Conservation (phyloP, 2,888 invertebrate species). For the Aricia artaxerxes region DNA sequence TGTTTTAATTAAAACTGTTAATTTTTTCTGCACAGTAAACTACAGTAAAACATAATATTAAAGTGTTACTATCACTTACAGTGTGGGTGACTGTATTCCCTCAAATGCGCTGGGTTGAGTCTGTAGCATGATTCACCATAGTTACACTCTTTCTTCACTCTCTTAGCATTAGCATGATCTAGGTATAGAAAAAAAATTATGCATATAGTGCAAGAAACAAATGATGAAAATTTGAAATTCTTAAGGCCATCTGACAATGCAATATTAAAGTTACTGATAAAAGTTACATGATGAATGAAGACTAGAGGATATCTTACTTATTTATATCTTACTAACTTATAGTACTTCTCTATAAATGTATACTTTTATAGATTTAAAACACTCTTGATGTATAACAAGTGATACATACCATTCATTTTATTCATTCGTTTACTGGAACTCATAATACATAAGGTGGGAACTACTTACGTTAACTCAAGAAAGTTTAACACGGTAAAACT, state of each 20-base stretch:
- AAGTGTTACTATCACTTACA: conserved; percentile 75
- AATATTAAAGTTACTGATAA: not conserved
- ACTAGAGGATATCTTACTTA: no score
- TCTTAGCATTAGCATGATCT: conserved; percentile 57
- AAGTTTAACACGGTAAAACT: not conserved
- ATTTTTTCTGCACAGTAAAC: no score
- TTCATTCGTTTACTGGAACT: conserved; percentile 42
- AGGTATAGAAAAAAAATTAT: conserved; percentile 43
- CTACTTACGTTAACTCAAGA: not conserved
- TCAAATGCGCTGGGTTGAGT: conserved; percentile 91
- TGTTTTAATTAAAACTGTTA: no score
- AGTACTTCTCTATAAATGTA: not conserved
- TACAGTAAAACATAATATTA: not conserved
- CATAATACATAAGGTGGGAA: not conserved
- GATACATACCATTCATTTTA: conserved; percentile 39
- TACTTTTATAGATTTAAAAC: no score
- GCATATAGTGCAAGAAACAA: not conserved
- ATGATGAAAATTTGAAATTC: no score
- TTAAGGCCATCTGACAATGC: no score
- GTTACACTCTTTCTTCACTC: conserved; percentile 82
- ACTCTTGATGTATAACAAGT: not conserved
- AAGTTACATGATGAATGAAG: not conserved
- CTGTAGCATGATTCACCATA: conserved; percentile 90
- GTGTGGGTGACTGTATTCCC: conserved; percentile 89
- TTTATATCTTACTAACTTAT: no score